Conservation (phyloP, 2,888 invertebrate genomes). For the Blomia tropicalis region DNA sequence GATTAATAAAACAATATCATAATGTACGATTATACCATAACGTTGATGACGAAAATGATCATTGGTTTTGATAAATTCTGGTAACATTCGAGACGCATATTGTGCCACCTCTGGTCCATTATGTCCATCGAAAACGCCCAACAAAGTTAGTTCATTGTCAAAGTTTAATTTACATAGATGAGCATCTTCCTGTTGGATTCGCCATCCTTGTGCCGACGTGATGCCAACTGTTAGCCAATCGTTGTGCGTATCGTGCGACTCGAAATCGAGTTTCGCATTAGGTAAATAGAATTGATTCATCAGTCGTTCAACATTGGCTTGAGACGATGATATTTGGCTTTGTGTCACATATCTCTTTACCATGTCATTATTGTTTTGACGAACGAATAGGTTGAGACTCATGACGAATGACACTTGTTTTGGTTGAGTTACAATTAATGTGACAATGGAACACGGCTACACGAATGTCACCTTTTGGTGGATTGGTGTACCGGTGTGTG, state of each 20-base stretch:
- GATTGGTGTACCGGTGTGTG: no score
- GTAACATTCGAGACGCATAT: constrained; percentile 69
- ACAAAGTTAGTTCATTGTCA: constrained; percentile 60
- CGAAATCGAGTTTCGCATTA: background rate
- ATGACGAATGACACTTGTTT: background rate
- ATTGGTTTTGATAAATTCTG: constrained; percentile 59
- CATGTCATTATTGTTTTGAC: background rate
- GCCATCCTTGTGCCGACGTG: constrained; percentile 98
- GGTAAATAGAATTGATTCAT: background rate
- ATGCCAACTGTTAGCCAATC: constrained; percentile 56
- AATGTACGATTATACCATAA: constrained; percentile 47
- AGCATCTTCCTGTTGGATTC: constrained; percentile 95
- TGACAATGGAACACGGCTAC: background rate
- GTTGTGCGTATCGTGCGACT: background rate
- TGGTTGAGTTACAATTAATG: background rate
- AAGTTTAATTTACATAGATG: constrained; percentile 78
- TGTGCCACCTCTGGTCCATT: constrained; percentile 64
- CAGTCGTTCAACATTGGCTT: background rate
- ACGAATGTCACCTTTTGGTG: no score
- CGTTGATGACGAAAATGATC: constrained; percentile 50
- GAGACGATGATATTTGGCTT: constrained; percentile 2
- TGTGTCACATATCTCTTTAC: no score
- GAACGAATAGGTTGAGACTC: background rate
- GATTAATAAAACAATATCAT: background rate
- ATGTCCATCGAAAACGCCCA: constrained; percentile 81